Percentiles rank a stretch among this genome's conserved stretches.
phyloP scores from a whole-genome alignment of 2,888 invertebrate species.

The Charanyca ferruginea region DNA sequence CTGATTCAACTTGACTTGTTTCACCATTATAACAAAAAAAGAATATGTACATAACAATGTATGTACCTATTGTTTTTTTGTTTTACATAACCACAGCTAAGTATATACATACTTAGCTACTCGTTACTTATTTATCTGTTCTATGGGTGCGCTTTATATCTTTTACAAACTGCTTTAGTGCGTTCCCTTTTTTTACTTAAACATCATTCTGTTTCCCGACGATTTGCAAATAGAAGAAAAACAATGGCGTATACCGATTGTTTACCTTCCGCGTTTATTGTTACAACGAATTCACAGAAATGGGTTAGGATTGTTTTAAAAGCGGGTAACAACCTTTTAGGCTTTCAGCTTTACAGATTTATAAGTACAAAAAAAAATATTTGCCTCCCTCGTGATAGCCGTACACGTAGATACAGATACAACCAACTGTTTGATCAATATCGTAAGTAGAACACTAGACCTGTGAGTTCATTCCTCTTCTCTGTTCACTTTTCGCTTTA shows the following conservation, averaged over 20 bases:
- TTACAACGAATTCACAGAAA: constrained; percentile 33
- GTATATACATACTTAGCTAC: not conserved
- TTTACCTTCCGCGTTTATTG: constrained; percentile 42
- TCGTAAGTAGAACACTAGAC: constrained; percentile 12
- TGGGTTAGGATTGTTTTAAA: constrained; percentile 34
- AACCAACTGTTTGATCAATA: constrained; percentile 40
- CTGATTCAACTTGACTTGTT: constrained; percentile 3
- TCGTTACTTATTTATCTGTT: not conserved
- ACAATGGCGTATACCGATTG: constrained; percentile 37
- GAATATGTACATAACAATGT: no score
- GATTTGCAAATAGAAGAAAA: constrained; percentile 46
- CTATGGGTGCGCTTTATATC: not conserved
- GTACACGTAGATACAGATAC: not conserved
- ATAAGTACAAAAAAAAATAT: not conserved
- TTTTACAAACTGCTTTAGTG: not conserved
- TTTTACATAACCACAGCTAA: no score
- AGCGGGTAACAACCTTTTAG: constrained; percentile 1
- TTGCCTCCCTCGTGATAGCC: no score
- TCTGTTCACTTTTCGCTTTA: constrained; percentile 9
- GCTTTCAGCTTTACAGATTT: not conserved
- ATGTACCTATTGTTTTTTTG: no score
- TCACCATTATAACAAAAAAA: not conserved
- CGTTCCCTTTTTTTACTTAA: constrained; percentile 24
- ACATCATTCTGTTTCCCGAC: constrained; percentile 14
- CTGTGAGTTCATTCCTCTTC: constrained; percentile 7